Conservation (phyloP, 2,113 vertebrate species). For the Misgurnus mizolepis region DNA sequence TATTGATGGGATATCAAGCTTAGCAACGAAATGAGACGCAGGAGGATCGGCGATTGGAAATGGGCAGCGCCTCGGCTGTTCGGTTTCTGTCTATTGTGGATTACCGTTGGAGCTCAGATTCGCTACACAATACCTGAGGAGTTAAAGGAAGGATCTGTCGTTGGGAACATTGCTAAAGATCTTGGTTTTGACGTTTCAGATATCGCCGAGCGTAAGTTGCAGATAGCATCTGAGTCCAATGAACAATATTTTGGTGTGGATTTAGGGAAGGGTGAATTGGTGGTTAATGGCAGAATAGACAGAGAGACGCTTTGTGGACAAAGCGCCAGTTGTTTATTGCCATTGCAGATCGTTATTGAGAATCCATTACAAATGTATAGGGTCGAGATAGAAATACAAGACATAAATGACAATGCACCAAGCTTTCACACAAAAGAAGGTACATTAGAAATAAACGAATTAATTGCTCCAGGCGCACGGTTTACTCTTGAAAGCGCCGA, state of each 20-base stretch:
- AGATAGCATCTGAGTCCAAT: conserved; percentile 80
- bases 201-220: conserved; percentile 79
- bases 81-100: conserved; percentile 66
- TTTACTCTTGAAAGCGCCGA: conserved; percentile 73
- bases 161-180: conserved; percentile 81
- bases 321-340: conserved; percentile 69
- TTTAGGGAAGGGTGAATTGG: conserved; percentile 73
- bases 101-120: conserved; percentile 65
- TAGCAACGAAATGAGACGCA: conserved; percentile 61
- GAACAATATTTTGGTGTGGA: conserved; percentile 81
- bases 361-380: conserved; percentile 72
- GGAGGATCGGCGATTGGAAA: conserved; percentile 62
- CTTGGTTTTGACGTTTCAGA: conserved; percentile 81
- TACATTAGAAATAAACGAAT: conserved; percentile 76
- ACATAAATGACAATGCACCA: conserved; percentile 83
- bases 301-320: conserved; percentile 74
- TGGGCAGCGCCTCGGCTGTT: conserved; percentile 62
- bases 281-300: conserved; percentile 75
- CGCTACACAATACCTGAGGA: conserved; percentile 74
- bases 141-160: conserved; percentile 67
- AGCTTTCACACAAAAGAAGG: conserved; percentile 74
- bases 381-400: conserved; percentile 81
- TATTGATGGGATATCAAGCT: conserved; percentile 2
- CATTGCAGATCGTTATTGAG: conserved; percentile 75
- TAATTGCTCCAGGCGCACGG: conserved; percentile 70